These are phyloP conservation scores for Ailurus styani DNA, from an alignment of 2,113 vertebrate species.

Conservation along the genomic window DNA sequence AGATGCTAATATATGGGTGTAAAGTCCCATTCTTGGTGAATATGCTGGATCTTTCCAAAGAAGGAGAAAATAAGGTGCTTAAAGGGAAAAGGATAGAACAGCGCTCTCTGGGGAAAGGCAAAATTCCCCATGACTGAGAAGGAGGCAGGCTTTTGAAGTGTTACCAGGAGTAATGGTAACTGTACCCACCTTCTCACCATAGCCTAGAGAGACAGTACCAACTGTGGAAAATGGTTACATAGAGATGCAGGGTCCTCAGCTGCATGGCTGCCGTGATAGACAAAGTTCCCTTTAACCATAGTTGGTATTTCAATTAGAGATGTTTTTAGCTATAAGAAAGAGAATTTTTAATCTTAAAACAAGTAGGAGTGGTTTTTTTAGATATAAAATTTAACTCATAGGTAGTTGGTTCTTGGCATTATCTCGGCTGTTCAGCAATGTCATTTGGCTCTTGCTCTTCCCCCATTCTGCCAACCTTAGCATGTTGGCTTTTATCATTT, in stretches of 20 bases:
- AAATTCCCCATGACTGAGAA: background rate
- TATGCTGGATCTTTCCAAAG: background rate
- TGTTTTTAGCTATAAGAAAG: background rate
- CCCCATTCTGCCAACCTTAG: background rate
- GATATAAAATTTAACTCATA: background rate
- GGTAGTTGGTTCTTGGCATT: background rate
- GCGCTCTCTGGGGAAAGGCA: background rate
- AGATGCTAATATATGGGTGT: background rate
- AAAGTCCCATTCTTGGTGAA: background rate
- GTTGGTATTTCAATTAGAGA: background rate
- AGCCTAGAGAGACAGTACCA: background rate
- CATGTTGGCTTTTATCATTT: background rate
- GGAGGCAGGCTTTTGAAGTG: background rate
- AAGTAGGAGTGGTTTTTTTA: background rate
- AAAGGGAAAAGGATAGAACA: background rate
- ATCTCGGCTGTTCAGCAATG: background rate
- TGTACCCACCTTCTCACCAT: background rate
- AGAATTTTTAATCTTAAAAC: background rate
- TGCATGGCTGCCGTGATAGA: background rate
- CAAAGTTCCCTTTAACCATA: background rate
- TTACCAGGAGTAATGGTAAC: background rate
- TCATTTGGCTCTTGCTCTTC: background rate
- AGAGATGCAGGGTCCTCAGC: background rate
- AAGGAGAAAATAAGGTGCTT: background rate
- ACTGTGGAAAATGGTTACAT: background rate